Conservation (phyloP, 2,113 vertebrate genomes). For the Mungos mungo region DNA sequence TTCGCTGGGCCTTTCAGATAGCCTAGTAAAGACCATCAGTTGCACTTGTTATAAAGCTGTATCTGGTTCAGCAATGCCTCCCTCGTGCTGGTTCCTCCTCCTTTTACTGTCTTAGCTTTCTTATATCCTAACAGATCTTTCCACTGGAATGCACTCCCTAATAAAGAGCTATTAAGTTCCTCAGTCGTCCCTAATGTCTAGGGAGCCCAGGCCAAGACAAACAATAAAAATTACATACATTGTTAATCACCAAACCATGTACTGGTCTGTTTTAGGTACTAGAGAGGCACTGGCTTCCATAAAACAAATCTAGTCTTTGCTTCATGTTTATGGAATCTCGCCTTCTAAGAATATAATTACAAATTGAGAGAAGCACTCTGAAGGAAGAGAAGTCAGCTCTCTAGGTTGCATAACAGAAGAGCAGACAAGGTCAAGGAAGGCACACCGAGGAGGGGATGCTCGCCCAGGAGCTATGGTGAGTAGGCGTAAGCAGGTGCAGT, state of each 20-base stretch:
- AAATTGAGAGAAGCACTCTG: neutral
- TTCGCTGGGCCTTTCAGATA: neutral
- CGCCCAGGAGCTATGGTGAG: neutral
- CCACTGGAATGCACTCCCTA: neutral
- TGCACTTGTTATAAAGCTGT: neutral
- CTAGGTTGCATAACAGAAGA: neutral
- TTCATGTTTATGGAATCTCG: neutral
- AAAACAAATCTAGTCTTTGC: neutral
- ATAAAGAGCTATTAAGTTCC: neutral
- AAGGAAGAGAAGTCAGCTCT: neutral
- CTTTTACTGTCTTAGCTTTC: neutral
- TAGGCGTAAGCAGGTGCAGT: neutral
- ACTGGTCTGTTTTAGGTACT: neutral
- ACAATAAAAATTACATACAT: neutral
- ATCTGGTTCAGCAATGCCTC: neutral
- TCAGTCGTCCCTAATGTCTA: neutral
- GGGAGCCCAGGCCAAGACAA: neutral
- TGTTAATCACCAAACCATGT: neutral
- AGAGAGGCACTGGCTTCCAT: neutral
- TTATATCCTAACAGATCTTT: neutral
- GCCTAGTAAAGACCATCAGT: neutral
- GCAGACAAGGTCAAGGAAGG: neutral
- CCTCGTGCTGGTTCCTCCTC: neutral
- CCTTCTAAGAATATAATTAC: neutral
- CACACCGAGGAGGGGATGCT: accelerated